A percentile compares a stretch with the other conserved stretches of the same genome.
phyloP scores from a whole-genome alignment of 2,113 vertebrate species.

The Oryzias melastigma region DNA sequence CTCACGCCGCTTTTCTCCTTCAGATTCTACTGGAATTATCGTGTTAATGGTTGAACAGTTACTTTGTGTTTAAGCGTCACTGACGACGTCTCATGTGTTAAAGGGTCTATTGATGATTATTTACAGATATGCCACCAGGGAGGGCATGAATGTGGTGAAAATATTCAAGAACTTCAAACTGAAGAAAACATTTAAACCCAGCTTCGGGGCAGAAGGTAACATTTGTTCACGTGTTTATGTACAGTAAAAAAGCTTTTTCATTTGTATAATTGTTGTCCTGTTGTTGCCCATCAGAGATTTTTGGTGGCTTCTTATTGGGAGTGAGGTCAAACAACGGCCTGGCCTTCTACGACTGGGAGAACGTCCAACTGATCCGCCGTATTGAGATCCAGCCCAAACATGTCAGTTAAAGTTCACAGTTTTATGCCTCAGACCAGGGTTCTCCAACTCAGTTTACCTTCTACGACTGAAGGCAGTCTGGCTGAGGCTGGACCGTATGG shows the following conservation, averaged over 20 bases:
- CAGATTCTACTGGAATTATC: no score
- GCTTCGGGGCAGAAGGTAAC: conserved; percentile 96
- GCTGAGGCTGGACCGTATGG: no score
- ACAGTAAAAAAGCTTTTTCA: background rate
- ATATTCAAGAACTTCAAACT: conserved; percentile 99
- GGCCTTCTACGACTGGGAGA: conserved; percentile 99
- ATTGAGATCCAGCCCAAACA: conserved; percentile 99
- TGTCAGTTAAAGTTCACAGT: conserved; percentile 49
- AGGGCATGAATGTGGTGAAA: conserved; percentile 95
- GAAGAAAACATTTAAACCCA: conserved; percentile 97
- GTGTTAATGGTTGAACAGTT: no score
- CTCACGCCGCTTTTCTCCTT: no score
- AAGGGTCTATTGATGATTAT: background rate
- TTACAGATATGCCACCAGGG: conserved; percentile 92
- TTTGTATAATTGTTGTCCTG: background rate
- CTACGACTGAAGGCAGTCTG: no score
- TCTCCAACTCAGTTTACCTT: no score
- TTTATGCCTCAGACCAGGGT: no score
- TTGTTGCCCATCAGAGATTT: conserved; percentile 82
- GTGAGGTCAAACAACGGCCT: conserved; percentile 94
- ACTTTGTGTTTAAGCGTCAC: no score
- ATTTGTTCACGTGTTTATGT: background rate
- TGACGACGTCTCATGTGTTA: no score
- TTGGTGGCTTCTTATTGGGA: conserved; percentile 93
- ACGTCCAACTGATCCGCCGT: conserved; percentile 93